Percentiles rank a stretch among this genome's conserved stretches.
phyloP scores from a whole-genome alignment of 2,888 invertebrate species.

The Eupithecia tripunctaria region DNA sequence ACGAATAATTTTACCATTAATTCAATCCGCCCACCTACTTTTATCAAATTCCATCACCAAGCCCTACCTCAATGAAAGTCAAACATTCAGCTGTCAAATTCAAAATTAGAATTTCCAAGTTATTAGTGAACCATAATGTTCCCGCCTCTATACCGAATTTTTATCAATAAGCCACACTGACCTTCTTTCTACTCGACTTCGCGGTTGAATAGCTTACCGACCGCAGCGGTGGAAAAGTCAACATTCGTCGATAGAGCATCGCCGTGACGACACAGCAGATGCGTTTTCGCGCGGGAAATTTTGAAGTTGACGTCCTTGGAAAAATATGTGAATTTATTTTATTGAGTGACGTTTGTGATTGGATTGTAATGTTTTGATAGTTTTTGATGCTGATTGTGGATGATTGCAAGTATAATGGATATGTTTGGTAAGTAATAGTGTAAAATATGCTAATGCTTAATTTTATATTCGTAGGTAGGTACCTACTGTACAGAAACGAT shows the following conservation, averaged over 20 bases:
- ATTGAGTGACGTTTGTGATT: conserved; percentile 39
- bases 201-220: conserved; percentile 38
- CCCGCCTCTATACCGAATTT: conserved; percentile 36
- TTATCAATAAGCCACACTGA: conserved; percentile 45
- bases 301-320: conserved; percentile 39
- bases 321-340: conserved; percentile 39
- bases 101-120: conserved; percentile 36
- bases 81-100: conserved; percentile 2
- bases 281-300: conserved; percentile 44
- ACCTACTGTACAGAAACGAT: background rate
- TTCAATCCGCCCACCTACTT: background rate
- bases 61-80: conserved; percentile 12
- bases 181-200: conserved; percentile 40
- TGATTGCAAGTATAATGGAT: background rate
- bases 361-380: conserved; percentile 40
- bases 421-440: background rate
- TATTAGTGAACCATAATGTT: conserved; percentile 33
- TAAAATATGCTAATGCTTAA: background rate
- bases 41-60: background rate
- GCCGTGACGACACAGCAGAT: conserved; percentile 35
- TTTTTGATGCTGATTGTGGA: conserved; percentile 4
- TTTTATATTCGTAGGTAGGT: background rate
- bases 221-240: conserved; percentile 39
- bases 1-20: background rate
- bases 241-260: conserved; percentile 42